Conservation (phyloP, 2,113 vertebrate genomes). For the Microcebus tavaratra region DNA sequence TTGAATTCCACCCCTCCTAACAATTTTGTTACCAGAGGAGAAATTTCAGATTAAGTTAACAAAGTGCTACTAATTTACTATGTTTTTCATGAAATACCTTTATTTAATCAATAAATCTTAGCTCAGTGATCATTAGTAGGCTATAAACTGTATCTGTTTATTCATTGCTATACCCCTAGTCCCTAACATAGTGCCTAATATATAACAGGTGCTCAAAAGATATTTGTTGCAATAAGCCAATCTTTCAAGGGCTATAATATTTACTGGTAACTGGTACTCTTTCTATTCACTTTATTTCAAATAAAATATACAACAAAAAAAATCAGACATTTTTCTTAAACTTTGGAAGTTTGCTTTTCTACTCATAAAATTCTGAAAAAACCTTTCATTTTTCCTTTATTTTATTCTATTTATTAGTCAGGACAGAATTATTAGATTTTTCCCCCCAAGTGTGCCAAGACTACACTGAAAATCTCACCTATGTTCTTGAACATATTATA, state of each 20-base stretch:
- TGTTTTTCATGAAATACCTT: not conserved
- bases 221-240: not conserved
- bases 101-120: not conserved
- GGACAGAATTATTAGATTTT: not conserved
- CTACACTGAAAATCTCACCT: not conserved
- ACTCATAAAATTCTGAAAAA: not conserved
- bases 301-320: conserved; percentile 25
- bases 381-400: not conserved
- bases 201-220: not conserved
- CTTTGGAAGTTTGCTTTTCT: not conserved
- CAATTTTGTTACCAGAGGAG: not conserved
- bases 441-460: not conserved
- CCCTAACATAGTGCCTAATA: not conserved
- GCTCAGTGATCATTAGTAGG: not conserved
- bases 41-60: conserved; percentile 8
- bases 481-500: not conserved
- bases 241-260: not conserved
- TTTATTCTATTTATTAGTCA: conserved; percentile 20
- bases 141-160: not conserved
- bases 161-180: not conserved
- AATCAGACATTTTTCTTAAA: not conserved
- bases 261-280: not conserved
- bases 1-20: not conserved
- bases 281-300: conserved; percentile 2
- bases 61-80: not conserved